These are phyloP conservation scores for Polyommatus iphigenia DNA, from an alignment of 2,888 invertebrate species.

Conservation along the genomic window DNA sequence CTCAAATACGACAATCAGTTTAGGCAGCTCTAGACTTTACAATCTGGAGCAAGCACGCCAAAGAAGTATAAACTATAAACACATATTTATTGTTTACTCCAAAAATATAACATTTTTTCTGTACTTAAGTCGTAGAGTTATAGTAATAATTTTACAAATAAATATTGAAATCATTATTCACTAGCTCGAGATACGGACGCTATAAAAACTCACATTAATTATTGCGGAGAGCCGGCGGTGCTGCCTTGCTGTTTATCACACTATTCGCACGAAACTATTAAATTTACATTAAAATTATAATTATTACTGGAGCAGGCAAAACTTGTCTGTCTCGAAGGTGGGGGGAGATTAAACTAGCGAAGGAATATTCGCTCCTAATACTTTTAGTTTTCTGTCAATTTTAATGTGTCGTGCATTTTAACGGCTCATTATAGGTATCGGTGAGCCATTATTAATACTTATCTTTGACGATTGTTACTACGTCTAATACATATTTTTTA, in stretches of 20 bases:
- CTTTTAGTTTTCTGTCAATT: not conserved
- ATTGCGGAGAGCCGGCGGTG: not conserved
- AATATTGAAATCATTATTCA: not conserved
- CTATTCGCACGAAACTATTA: not conserved
- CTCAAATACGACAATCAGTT: too few species aligned
- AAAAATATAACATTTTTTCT: not conserved
- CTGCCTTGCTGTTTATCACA: conserved; percentile 11
- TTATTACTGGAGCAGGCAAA: conserved; percentile 7
- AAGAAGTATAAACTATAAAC: not conserved
- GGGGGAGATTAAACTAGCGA: not conserved
- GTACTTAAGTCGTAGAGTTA: not conserved
- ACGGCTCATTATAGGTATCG: not conserved
- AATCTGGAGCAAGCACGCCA: not conserved
- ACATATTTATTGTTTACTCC: not conserved
- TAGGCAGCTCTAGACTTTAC: too few species aligned
- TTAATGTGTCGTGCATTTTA: not conserved
- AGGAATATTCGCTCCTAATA: not conserved
- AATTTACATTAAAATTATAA: conserved; percentile 5
- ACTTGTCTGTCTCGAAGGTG: not conserved
- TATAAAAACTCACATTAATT: conserved; percentile 11
- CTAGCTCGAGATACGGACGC: not conserved
- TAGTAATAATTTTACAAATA: not conserved
- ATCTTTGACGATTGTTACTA: not conserved
- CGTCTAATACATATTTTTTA: not conserved
- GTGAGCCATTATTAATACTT: not conserved